Conservation (phyloP, 2,797 vertebrate species). For the Cephalopachus bancanus region DNA sequence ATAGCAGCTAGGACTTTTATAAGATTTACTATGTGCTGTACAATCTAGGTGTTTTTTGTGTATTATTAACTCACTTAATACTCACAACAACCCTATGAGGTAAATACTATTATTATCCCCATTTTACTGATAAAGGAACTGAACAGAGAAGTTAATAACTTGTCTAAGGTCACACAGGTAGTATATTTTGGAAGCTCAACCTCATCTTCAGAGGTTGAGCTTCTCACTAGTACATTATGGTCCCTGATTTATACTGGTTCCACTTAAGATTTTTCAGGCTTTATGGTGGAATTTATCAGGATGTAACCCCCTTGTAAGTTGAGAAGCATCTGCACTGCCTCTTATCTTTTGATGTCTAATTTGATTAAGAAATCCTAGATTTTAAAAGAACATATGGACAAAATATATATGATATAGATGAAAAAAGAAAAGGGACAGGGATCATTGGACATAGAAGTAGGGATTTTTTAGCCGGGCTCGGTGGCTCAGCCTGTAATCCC, state of each 20-base stretch:
- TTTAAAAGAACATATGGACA: not conserved
- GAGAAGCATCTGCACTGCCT: not conserved
- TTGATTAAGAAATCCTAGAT: constrained; percentile 10
- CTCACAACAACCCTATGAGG: not conserved
- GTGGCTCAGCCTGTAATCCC: too few relatives aligned
- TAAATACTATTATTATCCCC: not conserved
- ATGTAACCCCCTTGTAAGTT: not conserved
- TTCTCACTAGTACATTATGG: not conserved
- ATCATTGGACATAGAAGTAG: not conserved
- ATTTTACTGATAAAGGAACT: not conserved
- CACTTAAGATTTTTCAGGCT: not conserved
- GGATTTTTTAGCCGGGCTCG: too few relatives aligned
- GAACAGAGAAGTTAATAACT: not conserved
- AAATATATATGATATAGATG: not conserved
- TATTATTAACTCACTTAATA: not conserved
- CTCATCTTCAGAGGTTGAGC: not conserved
- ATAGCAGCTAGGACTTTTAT: not conserved
- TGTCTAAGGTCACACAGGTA: not conserved
- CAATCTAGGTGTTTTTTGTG: not conserved
- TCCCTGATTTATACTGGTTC: not conserved
- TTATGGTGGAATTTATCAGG: not conserved
- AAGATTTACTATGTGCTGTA: not conserved
- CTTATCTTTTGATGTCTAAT: constrained; percentile 11
- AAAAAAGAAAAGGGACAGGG: not conserved
- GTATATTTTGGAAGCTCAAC: not conserved